These are phyloP conservation scores for Achatina immaculata DNA, from an alignment of 1,140 invertebrate genomes.

Conservation along the genomic window DNA sequence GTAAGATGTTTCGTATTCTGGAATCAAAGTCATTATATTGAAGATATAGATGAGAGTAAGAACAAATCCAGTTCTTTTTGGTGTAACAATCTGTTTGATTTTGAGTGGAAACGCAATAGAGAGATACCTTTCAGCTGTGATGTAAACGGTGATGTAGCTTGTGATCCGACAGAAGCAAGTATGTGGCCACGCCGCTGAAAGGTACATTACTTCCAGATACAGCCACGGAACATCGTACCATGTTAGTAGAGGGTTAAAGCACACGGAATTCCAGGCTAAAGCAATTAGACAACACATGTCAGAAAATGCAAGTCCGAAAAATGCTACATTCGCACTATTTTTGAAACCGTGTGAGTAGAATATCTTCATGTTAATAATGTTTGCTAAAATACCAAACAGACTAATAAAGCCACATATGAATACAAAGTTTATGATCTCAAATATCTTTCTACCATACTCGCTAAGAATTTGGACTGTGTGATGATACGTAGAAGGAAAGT, in stretches of 20 bases:
- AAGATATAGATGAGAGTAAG: not conserved
- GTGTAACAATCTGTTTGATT: constrained; percentile 10
- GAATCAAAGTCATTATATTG: not conserved
- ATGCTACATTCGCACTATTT: not conserved
- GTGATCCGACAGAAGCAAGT: not conserved
- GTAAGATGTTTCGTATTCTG: not conserved
- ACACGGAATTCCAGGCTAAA: not conserved
- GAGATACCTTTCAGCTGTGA: constrained; percentile 19
- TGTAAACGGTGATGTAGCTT: constrained; percentile 16
- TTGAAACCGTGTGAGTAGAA: not conserved
- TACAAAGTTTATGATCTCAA: too few relatives aligned
- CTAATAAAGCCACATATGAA: too few relatives aligned
- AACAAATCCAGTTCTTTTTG: not conserved
- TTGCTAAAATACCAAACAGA: not conserved
- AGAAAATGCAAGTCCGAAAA: not conserved
- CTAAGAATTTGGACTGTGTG: too few relatives aligned
- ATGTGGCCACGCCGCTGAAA: not conserved
- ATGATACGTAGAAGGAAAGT: too few relatives aligned
- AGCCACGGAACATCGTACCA: not conserved
- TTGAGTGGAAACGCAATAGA: constrained; percentile 5
- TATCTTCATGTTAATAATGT: not conserved
- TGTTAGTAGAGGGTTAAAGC: not conserved
- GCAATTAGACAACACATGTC: not conserved
- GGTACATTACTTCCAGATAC: not conserved
- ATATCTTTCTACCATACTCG: too few relatives aligned